Conservation (phyloP, 1,140 invertebrate species). For the Laupala kohalensis region DNA sequence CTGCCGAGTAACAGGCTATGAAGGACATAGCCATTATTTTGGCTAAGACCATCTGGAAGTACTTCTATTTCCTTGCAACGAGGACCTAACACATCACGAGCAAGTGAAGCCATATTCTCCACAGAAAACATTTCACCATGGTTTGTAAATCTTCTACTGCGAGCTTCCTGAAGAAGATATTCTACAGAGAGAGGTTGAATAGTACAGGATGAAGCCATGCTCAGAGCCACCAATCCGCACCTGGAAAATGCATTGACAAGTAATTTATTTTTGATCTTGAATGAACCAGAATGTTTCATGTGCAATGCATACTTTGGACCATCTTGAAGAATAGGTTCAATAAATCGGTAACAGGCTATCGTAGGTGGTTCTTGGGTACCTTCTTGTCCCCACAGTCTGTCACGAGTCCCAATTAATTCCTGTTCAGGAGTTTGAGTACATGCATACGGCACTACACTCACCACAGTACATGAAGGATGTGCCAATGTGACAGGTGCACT, state of each 20-base stretch:
- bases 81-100: constrained; percentile 35
- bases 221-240: constrained; percentile 67
- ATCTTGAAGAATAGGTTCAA: constrained; percentile 34
- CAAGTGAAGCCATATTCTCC: constrained; percentile 47
- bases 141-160: constrained; percentile 47
- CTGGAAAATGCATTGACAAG: constrained; percentile 29
- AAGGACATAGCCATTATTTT: constrained; percentile 30
- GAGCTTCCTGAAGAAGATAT: constrained; percentile 45
- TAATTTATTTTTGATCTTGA: background rate
- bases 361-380: constrained; percentile 4
- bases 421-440: constrained; percentile 7
- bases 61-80: constrained; percentile 32
- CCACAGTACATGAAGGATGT: background rate
- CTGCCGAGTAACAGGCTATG: constrained; percentile 36
- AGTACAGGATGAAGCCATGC: constrained; percentile 53
- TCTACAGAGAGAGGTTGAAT: constrained; percentile 36
- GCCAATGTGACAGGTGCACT: background rate
- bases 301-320: constrained; percentile 31
- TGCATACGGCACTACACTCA: constrained; percentile 1
- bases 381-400: constrained; percentile 5
- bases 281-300: constrained; percentile 12
- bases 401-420: constrained; percentile 2
- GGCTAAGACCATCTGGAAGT: constrained; percentile 31
- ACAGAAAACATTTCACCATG: constrained; percentile 80
- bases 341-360: constrained; percentile 8